These are phyloP conservation scores for Natator depressus DNA, from an alignment of 2,113 vertebrate genomes.

Conservation along the genomic window DNA sequence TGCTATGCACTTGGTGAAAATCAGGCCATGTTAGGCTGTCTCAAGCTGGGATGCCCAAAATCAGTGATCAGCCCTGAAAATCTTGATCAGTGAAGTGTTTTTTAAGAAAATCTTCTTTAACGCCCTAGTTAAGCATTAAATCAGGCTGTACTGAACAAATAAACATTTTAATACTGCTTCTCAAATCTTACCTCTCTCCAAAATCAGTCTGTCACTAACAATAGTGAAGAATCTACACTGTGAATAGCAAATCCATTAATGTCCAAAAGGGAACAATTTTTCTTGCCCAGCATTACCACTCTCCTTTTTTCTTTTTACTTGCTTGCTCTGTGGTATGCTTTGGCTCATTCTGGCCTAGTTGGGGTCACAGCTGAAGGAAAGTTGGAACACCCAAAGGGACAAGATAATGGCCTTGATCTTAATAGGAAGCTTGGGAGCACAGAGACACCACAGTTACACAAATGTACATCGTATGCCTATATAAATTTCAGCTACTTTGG, in stretches of 20 bases:
- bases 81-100: neutral
- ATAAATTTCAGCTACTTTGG: constrained; percentile 25
- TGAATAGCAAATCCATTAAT: neutral
- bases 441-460: constrained; percentile 7
- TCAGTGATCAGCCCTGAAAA: neutral
- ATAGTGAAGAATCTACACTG: rapidly evolving
- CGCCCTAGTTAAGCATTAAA: neutral
- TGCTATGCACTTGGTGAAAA: neutral
- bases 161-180: neutral
- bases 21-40: neutral
- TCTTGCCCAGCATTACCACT: neutral
- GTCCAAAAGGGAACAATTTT: neutral
- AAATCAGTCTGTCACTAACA: neutral
- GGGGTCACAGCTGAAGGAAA: constrained; percentile 8
- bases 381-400: neutral
- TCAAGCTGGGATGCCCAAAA: neutral
- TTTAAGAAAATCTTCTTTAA: neutral
- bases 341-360: neutral
- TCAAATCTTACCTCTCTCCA: neutral
- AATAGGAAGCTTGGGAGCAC: neutral
- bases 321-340: neutral
- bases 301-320: neutral
- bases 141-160: neutral
- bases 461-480: neutral
- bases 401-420: constrained; percentile 6